phyloP scores from a whole-genome alignment of 2,113 vertebrate genomes.

The Hypocryptadius cinnamomeus region DNA sequence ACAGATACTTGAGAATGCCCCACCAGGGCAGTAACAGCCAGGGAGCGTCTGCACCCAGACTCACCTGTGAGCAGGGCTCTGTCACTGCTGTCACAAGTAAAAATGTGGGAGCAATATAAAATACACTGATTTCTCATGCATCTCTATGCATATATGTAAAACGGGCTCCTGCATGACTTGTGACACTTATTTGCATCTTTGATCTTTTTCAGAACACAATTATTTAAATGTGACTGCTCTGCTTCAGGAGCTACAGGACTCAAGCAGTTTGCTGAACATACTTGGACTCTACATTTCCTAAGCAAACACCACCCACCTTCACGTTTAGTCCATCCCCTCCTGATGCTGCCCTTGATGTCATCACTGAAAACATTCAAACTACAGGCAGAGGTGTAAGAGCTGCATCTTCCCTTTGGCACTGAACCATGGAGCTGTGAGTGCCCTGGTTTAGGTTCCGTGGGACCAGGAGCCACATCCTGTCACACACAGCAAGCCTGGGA shows the following conservation, averaged over 20 bases:
- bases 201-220: not conserved
- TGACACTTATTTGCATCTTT: not conserved
- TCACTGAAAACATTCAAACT: not conserved
- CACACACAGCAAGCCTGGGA: not conserved
- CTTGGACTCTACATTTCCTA: not conserved
- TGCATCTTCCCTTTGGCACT: not conserved
- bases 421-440: not conserved
- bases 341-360: not conserved
- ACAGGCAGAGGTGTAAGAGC: too few relatives aligned
- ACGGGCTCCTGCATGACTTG: not conserved
- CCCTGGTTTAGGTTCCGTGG: accelerated
- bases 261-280: not conserved
- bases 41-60: not conserved
- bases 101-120: not conserved
- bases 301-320: not conserved
- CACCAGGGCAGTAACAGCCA: not conserved
- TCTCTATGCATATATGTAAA: not conserved
- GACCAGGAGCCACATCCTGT: accelerated
- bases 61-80: not conserved
- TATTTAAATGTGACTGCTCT: not conserved
- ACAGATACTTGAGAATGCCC: not conserved
- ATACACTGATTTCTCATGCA: not conserved
- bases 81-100: not conserved
- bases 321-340: not conserved
- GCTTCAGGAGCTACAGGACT: not conserved